Percentiles rank a stretch among this genome's conserved stretches.
Evolutionary conservation across 2,113 vertebrate species (phyloP).

Genomic region (Corvus moneduloides): DNA sequence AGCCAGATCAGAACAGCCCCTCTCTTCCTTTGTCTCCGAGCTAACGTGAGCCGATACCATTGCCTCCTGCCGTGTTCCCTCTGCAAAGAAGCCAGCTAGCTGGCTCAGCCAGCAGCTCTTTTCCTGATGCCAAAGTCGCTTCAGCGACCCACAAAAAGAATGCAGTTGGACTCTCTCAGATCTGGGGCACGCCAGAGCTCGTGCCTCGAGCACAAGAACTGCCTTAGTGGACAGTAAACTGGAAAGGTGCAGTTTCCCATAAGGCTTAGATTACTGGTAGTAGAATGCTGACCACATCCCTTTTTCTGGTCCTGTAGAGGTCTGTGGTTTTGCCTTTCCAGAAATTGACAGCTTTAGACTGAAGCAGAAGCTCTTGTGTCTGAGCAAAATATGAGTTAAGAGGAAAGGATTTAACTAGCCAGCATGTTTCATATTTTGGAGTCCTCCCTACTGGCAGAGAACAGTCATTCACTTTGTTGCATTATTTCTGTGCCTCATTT

Average conservation of each 20-base stretch:
- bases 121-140: too few relatives aligned
- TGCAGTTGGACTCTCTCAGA: too few relatives aligned
- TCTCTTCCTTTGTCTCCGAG: too few relatives aligned
- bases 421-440: slow-evolving; percentile 16
- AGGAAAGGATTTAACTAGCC: slow-evolving; percentile 11
- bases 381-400: slow-evolving; percentile 24
- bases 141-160: too few relatives aligned
- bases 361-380: background rate
- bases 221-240: slow-evolving; percentile 41
- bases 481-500: slow-evolving; percentile 10
- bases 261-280: slow-evolving; percentile 65
- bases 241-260: slow-evolving; percentile 64
- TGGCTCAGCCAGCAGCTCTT: too few relatives aligned
- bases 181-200: too few relatives aligned
- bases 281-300: slow-evolving; percentile 56
- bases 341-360: slow-evolving; percentile 46
- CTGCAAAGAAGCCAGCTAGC: too few relatives aligned
- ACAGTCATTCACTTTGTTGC: background rate
- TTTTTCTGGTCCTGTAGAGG: slow-evolving; percentile 37
- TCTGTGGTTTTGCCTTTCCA: slow-evolving; percentile 66
- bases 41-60: too few relatives aligned
- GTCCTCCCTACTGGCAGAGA: background rate
- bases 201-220: too few relatives aligned
- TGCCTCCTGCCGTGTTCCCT: too few relatives aligned
- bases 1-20: too few relatives aligned